Base-by-base conservation (phyloP, 2,888 invertebrate species). In the Venusia cambrica region DNA sequence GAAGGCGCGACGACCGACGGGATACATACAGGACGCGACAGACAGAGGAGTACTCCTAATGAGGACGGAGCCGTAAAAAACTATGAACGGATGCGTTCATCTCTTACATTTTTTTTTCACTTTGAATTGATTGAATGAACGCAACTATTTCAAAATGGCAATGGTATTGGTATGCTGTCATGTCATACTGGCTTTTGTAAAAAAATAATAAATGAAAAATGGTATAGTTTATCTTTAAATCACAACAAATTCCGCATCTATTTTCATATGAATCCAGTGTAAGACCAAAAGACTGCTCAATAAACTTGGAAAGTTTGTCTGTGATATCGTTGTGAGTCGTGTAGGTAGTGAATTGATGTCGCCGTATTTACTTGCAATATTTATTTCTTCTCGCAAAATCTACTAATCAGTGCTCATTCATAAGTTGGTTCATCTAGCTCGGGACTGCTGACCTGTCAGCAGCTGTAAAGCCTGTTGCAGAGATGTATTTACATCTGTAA, bases 401-500 rank as follows among this genome's bases (percentile, higher is more conserved):
- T 49, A 50, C 42, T 48, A 46, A 59, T 47, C 53, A 45, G 46
- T 54, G 54, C 57, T 49, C 47, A 63, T 55, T 61, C 62, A 45
- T 47, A 54, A 56, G 51, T 48, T 58, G 43, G 45, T 25, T 16
- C 16, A 38, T 26, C 38, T 20, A 42, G 41, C 32, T 35, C 30
- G 45, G 38, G 47, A 45, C 48, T 51, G 45, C 51, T 62, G 55
- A 54, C 53, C 51, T 48, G 61, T 55, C 59, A 62, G 57, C 66
- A 54, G 53, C 48, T 46, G 62, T 59, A 60, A 64, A 56, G 61
- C 46, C 51, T 48, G 65, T 62, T 57, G 64, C 62, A 79, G 81
- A 67, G 70, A 85, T 87, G 84, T 85, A 84, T 85, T 85, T 85
- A 85, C 84, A 81, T 74, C 71, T 77, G 66, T 85, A 75, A 78